Conservation (phyloP, 1,140 invertebrate genomes). For the Anastatus disparis region DNA sequence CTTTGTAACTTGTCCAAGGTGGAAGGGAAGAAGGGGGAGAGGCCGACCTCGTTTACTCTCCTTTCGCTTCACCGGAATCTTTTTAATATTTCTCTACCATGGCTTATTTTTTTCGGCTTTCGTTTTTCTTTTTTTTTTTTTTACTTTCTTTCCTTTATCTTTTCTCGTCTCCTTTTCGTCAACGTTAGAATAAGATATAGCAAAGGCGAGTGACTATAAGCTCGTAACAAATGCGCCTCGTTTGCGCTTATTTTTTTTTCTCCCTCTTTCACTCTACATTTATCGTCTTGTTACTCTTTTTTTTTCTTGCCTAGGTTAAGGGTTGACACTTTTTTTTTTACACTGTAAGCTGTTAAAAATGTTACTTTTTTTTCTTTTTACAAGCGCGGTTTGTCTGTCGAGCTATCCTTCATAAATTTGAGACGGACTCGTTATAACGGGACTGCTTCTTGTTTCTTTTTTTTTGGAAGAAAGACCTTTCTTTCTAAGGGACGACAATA, state of each 20-base stretch:
- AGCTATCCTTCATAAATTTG: neutral
- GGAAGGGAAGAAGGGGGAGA: too few species aligned
- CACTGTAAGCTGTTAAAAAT: neutral
- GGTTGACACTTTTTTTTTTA: too few species aligned
- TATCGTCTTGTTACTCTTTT: neutral
- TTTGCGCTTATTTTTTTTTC: neutral
- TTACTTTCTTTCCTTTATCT: too few species aligned
- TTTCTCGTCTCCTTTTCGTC: neutral
- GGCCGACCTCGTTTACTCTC: too few species aligned
- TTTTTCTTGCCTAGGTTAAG: neutral
- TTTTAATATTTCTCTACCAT: slow-evolving; percentile 15
- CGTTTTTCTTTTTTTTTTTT: too few species aligned
- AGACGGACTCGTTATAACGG: too few species aligned
- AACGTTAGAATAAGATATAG: neutral
- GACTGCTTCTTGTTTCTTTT: too few species aligned
- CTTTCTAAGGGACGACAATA: too few species aligned
- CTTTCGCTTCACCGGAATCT: too few species aligned
- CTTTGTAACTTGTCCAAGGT: too few species aligned
- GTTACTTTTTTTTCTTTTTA: too few species aligned
- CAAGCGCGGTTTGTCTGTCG: neutral
- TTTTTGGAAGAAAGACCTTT: too few species aligned
- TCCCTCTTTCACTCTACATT: neutral
- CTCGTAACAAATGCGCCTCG: slow-evolving; percentile 12
- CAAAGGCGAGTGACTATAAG: neutral
- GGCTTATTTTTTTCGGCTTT: slow-evolving; percentile 19